A percentile compares a stretch with the other conserved stretches of the same genome.
These are phyloP conservation scores for Corythaixoides concolor DNA, from an alignment of 2,113 vertebrate genomes.

Conservation along the genomic window DNA sequence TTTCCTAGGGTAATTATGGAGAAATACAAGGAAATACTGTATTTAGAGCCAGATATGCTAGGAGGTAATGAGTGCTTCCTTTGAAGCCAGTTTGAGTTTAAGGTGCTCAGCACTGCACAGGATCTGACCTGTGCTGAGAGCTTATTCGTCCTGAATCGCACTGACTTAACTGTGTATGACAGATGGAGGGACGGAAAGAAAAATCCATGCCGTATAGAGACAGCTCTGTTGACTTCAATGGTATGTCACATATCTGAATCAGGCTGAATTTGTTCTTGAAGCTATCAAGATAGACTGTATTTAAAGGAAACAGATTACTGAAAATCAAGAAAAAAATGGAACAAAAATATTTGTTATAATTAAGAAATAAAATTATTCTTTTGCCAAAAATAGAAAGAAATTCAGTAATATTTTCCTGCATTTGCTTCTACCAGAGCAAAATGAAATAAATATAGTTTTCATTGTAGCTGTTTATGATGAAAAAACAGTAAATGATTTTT, in stretches of 20 bases:
- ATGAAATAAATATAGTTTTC: neutral
- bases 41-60: neutral
- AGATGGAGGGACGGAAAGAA: neutral
- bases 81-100: slow-evolving; percentile 25
- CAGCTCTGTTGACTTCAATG: neutral
- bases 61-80: slow-evolving; percentile 4
- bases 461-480: neutral
- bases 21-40: slow-evolving; percentile 23
- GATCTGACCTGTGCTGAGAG: neutral
- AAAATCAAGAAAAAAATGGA: neutral
- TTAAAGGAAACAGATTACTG: neutral
- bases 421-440: neutral
- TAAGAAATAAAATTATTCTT: neutral
- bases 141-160: neutral
- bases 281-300: neutral
- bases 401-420: neutral
- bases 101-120: neutral
- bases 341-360: neutral
- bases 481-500: neutral
- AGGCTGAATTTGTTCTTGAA: neutral
- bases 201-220: neutral
- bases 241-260: neutral
- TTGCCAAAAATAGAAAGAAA: neutral
- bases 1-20: slow-evolving; percentile 40
- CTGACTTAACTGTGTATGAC: neutral